Conservation (phyloP, 2,888 invertebrate species). For the Sarcophaga variegata region DNA sequence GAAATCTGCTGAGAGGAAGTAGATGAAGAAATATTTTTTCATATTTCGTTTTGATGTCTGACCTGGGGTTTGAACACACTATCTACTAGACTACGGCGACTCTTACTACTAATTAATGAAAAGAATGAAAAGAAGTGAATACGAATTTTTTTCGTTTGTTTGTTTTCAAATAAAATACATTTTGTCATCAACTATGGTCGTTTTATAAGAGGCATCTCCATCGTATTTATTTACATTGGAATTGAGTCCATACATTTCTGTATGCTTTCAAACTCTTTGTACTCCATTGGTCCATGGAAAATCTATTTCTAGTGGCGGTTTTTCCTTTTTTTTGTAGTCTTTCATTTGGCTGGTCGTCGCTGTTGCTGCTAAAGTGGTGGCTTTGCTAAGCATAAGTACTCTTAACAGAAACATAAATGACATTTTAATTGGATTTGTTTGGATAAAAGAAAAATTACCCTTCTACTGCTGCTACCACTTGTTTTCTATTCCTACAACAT, state of each 20-base stretch:
- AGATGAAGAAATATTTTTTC: too few species aligned
- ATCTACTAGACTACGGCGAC: too few species aligned
- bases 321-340: slow-evolving; percentile 14
- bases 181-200: slow-evolving; percentile 31
- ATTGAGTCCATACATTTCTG: too few species aligned
- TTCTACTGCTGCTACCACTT: slow-evolving; percentile 16
- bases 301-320: slow-evolving; percentile 13
- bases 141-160: too few species aligned
- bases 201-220: background rate
- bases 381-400: slow-evolving; percentile 51
- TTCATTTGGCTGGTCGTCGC: background rate
- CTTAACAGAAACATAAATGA: slow-evolving; percentile 69
- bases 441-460: slow-evolving; percentile 60
- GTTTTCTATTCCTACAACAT: slow-evolving; percentile 27
- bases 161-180: too few species aligned
- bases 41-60: too few species aligned
- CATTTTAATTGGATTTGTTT: slow-evolving; percentile 72
- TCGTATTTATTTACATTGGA: too few species aligned
- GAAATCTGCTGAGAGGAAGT: too few species aligned
- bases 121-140: slow-evolving; percentile 22
- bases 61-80: too few species aligned
- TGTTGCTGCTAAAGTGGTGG: slow-evolving; percentile 27
- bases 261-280: background rate
- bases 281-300: background rate
- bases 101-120: background rate